Conservation (phyloP, 2,797 vertebrate genomes). For the Sebastiscus albofasciatus region DNA sequence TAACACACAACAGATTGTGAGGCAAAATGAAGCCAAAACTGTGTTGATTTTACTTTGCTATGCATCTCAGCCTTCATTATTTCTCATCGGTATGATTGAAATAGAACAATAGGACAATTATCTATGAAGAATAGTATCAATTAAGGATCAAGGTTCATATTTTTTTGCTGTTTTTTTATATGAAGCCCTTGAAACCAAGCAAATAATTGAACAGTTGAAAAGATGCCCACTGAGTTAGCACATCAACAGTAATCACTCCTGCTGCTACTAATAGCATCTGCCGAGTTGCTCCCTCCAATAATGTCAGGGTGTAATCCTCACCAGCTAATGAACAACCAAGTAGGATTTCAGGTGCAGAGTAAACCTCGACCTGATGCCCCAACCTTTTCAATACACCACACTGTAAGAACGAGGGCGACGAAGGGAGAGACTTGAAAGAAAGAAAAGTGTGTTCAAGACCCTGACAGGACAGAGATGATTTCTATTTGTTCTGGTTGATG, state of each 20-base stretch:
- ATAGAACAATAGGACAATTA: background rate
- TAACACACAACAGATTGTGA: background rate
- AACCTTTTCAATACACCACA: slow-evolving; percentile 33
- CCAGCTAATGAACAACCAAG: slow-evolving; percentile 67
- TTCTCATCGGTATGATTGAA: background rate
- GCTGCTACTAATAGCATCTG: slow-evolving; percentile 59
- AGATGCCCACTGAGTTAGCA: background rate
- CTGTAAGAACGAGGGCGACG: background rate
- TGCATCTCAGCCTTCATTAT: background rate
- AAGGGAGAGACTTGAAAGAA: background rate
- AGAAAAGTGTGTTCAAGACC: background rate
- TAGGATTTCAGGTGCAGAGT: slow-evolving; percentile 69
- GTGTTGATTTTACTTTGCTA: background rate
- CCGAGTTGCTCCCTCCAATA: slow-evolving; percentile 59
- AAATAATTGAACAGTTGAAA: background rate
- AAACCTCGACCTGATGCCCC: slow-evolving; percentile 50
- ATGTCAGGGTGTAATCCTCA: slow-evolving; percentile 75
- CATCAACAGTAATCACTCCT: slow-evolving; percentile 53
- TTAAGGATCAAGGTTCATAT: background rate
- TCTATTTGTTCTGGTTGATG: slow-evolving; percentile 19
- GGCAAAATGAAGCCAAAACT: background rate
- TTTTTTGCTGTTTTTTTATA: background rate
- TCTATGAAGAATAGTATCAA: background rate
- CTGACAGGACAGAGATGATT: slow-evolving; percentile 11
- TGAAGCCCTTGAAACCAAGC: background rate